Evolutionary conservation across 2,113 vertebrate genomes (phyloP), one percentile per base, ranked within the genome.

Genomic region (Apistogramma diplotaenia): DNA sequence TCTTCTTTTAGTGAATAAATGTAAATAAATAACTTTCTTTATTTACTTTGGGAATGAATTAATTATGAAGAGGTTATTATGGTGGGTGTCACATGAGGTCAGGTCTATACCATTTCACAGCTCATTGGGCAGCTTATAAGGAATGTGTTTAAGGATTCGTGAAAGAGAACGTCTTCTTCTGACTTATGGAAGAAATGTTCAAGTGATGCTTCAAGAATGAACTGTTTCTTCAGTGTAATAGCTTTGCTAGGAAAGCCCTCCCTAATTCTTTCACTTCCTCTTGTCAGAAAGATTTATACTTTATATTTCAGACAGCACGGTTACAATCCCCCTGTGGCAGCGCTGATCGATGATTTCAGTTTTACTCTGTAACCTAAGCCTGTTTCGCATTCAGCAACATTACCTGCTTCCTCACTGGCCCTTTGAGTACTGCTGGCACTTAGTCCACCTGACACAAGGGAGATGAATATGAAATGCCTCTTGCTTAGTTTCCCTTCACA

Each of bases 391-490:
- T 92, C 86, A 85, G 93, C 86, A 91, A 79, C 89, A 90, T 85
- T 88, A 93, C 91, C 91, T 94, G 90, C 82, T 51, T 89, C 78
- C 85, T 78, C 37, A 23, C 67, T 81, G 84, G 81, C 78, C 67
- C 85, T 89, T 81, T 85, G 89, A 87, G 81, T 91, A 83, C 89
- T 87, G 82, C 89, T 92, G 91, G 89, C 89, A 89, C 80, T 89
- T 82, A 91, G 82, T 91, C 81, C 78, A 85, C 82, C 88, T 88
- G 85, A 91, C 90, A 92, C 92, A 81, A 33, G 91, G 92, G 92
- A 92, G 89, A 89, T 85, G 89, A 88, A 92, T 93, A 93, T 94
- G 89, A 93, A 91, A 91, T 89, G 91, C 83, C 89, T 88, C 81
- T 91, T 82, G 90, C 89, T 89, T 93, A 92, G 90, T 91, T 93